Percentiles rank a stretch among this genome's conserved stretches.
Conservation (phyloP, 2,113 vertebrate genomes). For the Mixornis gularis region DNA sequence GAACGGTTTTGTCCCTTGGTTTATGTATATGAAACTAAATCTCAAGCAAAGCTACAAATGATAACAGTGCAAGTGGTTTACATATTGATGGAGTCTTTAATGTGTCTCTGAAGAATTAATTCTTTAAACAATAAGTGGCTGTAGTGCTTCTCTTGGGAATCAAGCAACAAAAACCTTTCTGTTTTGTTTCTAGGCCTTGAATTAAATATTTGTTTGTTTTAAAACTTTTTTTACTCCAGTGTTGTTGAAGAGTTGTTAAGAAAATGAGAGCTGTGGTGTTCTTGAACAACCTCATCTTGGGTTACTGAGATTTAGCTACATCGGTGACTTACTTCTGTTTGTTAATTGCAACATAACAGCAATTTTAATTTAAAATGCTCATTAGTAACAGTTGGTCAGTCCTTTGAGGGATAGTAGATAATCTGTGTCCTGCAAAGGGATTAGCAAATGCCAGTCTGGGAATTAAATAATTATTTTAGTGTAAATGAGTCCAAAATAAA, state of each 20-base stretch:
- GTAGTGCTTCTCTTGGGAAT: constrained; percentile 18
- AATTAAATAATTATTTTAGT: constrained; percentile 58
- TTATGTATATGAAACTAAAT: not conserved
- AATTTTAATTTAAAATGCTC: constrained; percentile 58
- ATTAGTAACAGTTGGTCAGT: constrained; percentile 26
- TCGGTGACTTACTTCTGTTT: constrained; percentile 43
- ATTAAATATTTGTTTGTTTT: constrained; percentile 18
- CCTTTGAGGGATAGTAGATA: constrained; percentile 44
- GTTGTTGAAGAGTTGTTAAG: constrained; percentile 10
- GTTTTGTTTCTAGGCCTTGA: constrained; percentile 14
- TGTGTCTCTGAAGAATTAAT: constrained; percentile 21
- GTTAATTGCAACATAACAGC: constrained; percentile 51
- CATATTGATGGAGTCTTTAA: not conserved
- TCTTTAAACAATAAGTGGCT: not conserved
- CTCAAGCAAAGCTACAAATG: constrained; percentile 7
- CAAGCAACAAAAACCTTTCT: not conserved
- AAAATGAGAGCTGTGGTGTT: not conserved
- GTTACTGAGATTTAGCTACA: constrained; percentile 26
- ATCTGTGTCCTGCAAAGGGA: constrained; percentile 52
- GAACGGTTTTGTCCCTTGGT: not conserved
- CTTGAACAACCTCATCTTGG: not conserved
- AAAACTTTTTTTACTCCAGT: constrained; percentile 4
- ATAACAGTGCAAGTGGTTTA: not conserved
- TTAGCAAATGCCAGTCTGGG: not conserved
- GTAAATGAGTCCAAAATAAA: constrained; percentile 54